phyloP scores from a whole-genome alignment of 1,140 invertebrate genomes.

The Eufriesea mexicana region DNA sequence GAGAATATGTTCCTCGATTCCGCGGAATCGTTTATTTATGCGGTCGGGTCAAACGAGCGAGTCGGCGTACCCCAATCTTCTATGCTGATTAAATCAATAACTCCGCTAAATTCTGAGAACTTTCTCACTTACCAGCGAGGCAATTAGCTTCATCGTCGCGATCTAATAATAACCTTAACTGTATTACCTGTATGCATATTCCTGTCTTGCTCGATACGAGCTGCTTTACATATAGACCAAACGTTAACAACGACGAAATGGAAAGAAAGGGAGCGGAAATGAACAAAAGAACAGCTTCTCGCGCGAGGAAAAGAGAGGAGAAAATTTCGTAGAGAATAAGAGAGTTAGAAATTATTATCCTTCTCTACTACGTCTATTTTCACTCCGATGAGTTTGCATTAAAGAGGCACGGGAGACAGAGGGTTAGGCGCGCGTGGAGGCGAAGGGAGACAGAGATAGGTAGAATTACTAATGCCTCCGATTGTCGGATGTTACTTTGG shows the following conservation, averaged over 20 bases:
- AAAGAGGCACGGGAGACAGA: neutral
- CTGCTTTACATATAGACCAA: neutral
- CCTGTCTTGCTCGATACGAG: too few species aligned
- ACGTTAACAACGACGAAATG: too few species aligned
- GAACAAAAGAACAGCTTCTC: neutral
- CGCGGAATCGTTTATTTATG: neutral
- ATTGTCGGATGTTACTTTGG: neutral
- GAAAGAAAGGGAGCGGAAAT: too few species aligned
- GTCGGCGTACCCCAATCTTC: neutral
- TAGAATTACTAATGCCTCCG: neutral
- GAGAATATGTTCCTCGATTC: neutral
- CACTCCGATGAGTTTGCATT: neutral
- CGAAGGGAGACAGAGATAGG: neutral
- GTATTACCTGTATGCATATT: neutral
- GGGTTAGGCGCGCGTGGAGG: too few species aligned
- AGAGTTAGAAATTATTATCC: neutral
- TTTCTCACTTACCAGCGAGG: conserved; percentile 26
- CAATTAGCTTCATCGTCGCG: conserved; percentile 10
- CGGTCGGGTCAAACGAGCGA: neutral
- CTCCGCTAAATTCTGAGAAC: conserved; percentile 35
- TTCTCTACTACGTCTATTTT: neutral
- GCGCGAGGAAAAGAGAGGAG: neutral
- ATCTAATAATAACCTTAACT: conserved; percentile 30
- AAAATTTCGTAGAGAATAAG: neutral
- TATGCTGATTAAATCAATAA: conserved; percentile 35